phyloP scores from a whole-genome alignment of 2,888 invertebrate genomes.

The Rhabditoides inermis region DNA sequence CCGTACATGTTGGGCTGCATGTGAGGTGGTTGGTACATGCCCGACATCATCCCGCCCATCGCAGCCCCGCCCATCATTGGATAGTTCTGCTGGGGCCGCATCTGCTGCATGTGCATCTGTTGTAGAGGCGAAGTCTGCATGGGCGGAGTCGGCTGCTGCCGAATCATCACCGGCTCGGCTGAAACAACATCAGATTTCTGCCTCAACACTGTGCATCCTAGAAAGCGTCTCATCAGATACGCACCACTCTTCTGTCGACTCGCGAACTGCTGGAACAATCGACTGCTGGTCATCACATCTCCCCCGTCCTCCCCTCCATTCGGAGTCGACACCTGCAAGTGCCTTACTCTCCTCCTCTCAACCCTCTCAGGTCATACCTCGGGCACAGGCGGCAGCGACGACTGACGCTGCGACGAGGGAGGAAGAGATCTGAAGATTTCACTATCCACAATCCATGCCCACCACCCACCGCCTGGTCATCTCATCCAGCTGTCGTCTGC shows the following conservation, averaged over 20 bases:
- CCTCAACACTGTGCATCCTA: too few relatives aligned
- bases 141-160: too few relatives aligned
- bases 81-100: too few relatives aligned
- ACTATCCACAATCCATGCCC: background rate
- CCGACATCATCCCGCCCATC: too few relatives aligned
- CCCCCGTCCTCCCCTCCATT: conserved; percentile 11
- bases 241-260: conserved; percentile 9
- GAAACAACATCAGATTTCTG: too few relatives aligned
- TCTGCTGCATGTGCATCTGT: too few relatives aligned
- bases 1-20: too few relatives aligned
- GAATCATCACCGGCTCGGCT: too few relatives aligned
- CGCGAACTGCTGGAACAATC: conserved; percentile 45
- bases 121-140: too few relatives aligned
- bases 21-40: too few relatives aligned
- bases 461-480: conserved; percentile 23
- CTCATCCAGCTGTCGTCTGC: conserved; percentile 28
- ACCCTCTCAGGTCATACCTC: conserved; percentile 17
- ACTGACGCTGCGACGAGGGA: conserved; percentile 14
- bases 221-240: too few relatives aligned
- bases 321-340: background rate
- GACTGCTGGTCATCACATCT: conserved; percentile 39
- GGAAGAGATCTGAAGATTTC: conserved; percentile 28
- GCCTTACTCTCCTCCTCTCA: background rate
- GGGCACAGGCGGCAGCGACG: conserved; percentile 36
- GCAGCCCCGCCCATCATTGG: too few relatives aligned